Evolutionary conservation across 1,140 invertebrate species (phyloP).

Genomic region (Neelides sp.): DNA sequence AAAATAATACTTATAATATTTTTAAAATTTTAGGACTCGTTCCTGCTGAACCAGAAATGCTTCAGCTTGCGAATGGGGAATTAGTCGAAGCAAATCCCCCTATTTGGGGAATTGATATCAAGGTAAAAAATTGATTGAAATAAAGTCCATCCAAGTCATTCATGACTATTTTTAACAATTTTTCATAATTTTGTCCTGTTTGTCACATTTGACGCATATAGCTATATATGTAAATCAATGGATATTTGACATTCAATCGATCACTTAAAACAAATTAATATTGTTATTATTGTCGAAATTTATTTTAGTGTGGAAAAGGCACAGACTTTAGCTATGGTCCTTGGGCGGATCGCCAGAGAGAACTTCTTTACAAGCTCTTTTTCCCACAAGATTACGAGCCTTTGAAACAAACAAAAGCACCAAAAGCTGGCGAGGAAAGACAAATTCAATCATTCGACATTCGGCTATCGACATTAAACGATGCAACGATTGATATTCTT

Average conservation of each 20-base stretch:
- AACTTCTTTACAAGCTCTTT: constrained; percentile 91
- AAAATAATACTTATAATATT: too few species aligned
- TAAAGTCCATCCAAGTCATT: background rate
- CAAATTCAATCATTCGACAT: constrained; percentile 85
- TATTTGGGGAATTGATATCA: constrained; percentile 88
- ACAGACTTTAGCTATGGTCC: constrained; percentile 97
- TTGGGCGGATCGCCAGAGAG: constrained; percentile 92
- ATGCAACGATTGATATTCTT: constrained; percentile 86
- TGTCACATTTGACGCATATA: background rate
- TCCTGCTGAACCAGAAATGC: constrained; percentile 73
- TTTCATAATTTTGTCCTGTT: background rate
- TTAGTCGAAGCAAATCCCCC: constrained; percentile 80
- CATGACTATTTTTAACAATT: too few species aligned
- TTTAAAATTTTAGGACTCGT: constrained; percentile 49
- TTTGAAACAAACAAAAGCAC: constrained; percentile 46
- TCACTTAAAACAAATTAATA: constrained; percentile 4
- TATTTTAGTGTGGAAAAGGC: constrained; percentile 67
- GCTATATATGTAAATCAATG: too few species aligned
- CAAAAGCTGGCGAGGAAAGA: constrained; percentile 71
- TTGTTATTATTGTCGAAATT: constrained; percentile 13
- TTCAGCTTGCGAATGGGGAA: constrained; percentile 84
- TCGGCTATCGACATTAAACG: constrained; percentile 72
- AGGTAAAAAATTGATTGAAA: constrained; percentile 39
- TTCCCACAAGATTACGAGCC: constrained; percentile 79
- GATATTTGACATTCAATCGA: too few species aligned